Percentiles rank a stretch among this genome's conserved stretches.
phyloP scores from a whole-genome alignment of 1,140 invertebrate species.

The Acromyrmex echinatior region DNA sequence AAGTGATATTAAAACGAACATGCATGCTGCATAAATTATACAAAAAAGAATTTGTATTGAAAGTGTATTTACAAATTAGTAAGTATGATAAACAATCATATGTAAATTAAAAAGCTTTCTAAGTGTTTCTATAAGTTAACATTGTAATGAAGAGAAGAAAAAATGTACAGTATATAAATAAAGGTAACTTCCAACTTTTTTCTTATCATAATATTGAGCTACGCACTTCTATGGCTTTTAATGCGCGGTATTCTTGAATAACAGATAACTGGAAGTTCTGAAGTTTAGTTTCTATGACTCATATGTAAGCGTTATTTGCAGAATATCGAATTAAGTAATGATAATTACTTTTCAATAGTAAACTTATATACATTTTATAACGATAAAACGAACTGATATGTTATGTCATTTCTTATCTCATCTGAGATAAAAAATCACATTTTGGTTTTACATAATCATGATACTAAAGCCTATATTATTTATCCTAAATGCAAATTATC shows the following conservation, averaged over 20 bases:
- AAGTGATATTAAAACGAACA: neutral
- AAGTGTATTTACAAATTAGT: conserved; percentile 13
- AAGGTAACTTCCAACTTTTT: conserved; percentile 42
- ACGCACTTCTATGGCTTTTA: conserved; percentile 22
- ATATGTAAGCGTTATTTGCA: conserved; percentile 12
- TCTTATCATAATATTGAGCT: conserved; percentile 54
- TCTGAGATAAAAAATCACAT: neutral
- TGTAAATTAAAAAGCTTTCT: conserved; percentile 33
- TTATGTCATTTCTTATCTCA: conserved; percentile 7
- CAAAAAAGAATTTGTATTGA: conserved; percentile 22
- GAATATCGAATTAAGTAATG: conserved; percentile 20
- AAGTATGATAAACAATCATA: neutral
- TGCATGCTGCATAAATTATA: neutral
- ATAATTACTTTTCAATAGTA: conserved; percentile 9
- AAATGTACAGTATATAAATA: conserved; percentile 15
- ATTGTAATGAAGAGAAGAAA: conserved; percentile 12
- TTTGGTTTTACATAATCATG: conserved; percentile 12
- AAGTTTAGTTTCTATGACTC: conserved; percentile 20
- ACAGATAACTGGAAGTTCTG: conserved; percentile 37
- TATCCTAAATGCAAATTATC: conserved; percentile 51
- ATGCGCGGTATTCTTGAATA: neutral
- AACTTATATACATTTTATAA: conserved; percentile 30
- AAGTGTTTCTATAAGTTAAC: conserved; percentile 22
- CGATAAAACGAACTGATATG: conserved; percentile 39
- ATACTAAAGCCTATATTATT: conserved; percentile 11